Percentiles rank a stretch among this genome's conserved stretches.
phyloP scores from a whole-genome alignment of 2,888 invertebrate genomes.

The Camponotus fellah region DNA sequence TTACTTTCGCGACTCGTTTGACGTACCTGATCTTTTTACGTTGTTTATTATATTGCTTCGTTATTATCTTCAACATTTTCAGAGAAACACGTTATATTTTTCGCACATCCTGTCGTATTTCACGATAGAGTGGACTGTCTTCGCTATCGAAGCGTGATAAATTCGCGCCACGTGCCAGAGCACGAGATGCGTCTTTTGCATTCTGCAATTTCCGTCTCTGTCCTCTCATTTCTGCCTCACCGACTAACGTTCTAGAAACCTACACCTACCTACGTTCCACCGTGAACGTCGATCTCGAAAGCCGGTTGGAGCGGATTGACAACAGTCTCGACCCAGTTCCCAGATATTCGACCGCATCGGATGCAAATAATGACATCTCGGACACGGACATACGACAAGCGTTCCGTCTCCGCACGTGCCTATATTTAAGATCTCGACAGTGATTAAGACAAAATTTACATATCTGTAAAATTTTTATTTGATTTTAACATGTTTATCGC shows the following conservation, averaged over 20 bases:
- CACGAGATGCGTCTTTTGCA: neutral
- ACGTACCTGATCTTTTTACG: neutral
- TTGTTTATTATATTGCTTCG: neutral
- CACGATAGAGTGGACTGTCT: neutral
- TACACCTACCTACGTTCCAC: constrained; percentile 68
- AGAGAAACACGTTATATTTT: neutral
- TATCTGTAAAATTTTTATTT: neutral
- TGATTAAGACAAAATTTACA: neutral
- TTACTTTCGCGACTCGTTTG: constrained; percentile 1
- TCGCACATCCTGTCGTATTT: neutral
- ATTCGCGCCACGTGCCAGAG: neutral
- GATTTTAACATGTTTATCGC: neutral
- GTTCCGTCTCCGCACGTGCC: constrained; percentile 17
- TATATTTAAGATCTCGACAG: neutral
- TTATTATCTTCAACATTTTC: neutral
- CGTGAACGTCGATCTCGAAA: constrained; percentile 71
- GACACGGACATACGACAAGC: constrained; percentile 9
- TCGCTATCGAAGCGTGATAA: neutral
- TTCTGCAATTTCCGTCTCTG: constrained; percentile 15
- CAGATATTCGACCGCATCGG: constrained; percentile 62
- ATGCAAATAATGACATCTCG: constrained; percentile 52
- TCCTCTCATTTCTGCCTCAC: neutral
- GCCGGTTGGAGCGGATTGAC: constrained; percentile 62
- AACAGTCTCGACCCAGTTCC: constrained; percentile 74
- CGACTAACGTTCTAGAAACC: constrained; percentile 72